phyloP scores from a whole-genome alignment of 2,797 vertebrate species.

The Prionace glauca region DNA sequence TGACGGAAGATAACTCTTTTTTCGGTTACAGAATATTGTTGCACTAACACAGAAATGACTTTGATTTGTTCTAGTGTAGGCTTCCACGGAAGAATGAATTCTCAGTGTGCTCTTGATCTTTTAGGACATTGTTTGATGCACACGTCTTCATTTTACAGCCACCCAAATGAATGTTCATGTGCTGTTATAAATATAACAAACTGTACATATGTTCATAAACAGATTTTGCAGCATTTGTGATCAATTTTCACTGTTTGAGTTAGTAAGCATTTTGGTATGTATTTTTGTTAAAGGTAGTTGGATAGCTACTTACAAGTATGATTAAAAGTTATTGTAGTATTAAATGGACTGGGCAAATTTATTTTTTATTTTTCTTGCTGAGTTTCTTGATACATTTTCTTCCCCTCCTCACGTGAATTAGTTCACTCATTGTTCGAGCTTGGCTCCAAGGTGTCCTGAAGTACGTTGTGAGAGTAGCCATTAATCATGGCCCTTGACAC shows the following conservation, averaged over 20 bases:
- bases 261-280: slow-evolving; percentile 70
- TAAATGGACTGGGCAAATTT: slow-evolving; percentile 47
- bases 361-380: slow-evolving; percentile 43
- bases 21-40: neutral
- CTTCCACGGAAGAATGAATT: slow-evolving; percentile 4
- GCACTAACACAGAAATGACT: slow-evolving; percentile 17
- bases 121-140: slow-evolving; percentile 19
- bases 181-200: slow-evolving; percentile 57
- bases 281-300: slow-evolving; percentile 60
- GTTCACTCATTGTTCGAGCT: neutral
- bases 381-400: slow-evolving; percentile 40
- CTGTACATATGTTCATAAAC: slow-evolving; percentile 78
- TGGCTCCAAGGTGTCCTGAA: neutral
- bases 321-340: slow-evolving; percentile 43
- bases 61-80: slow-evolving; percentile 31
- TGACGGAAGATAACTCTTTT: slow-evolving; percentile 54
- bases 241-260: slow-evolving; percentile 59
- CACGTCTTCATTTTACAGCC: slow-evolving; percentile 28
- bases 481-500: neutral
- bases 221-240: slow-evolving; percentile 84
- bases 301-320: slow-evolving; percentile 36
- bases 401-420: neutral
- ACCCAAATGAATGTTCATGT: slow-evolving; percentile 36
- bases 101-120: neutral
- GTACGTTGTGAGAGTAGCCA: neutral